Evolutionary conservation across 2,888 invertebrate species (phyloP).

Genomic region (Stenchaetothrips biformis): DNA sequence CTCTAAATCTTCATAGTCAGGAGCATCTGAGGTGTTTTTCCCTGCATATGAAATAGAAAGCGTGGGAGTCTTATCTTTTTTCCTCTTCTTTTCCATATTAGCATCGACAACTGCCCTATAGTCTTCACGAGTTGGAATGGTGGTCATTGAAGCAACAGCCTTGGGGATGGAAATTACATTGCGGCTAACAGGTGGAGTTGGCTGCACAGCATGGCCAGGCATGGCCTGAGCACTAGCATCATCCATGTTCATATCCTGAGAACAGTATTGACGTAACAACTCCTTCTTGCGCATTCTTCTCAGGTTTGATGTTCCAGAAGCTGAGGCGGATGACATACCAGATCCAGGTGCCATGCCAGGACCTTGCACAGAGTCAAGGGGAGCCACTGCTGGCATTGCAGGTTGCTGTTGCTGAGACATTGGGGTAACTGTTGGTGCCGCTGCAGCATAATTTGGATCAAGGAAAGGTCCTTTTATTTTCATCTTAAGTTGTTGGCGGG

Average conservation of each 20-base stretch:
- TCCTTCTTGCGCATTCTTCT: slow-evolving; percentile 88
- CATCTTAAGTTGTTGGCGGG: slow-evolving; percentile 79
- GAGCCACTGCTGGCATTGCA: slow-evolving; percentile 46
- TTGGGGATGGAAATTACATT: slow-evolving; percentile 79
- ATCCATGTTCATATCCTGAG: slow-evolving; percentile 81
- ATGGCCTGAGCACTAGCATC: slow-evolving; percentile 55
- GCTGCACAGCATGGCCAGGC: slow-evolving; percentile 51
- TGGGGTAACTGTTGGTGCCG: slow-evolving; percentile 45
- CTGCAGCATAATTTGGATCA: slow-evolving; percentile 64
- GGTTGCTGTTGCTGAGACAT: slow-evolving; percentile 49
- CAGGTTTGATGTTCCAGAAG: slow-evolving; percentile 66
- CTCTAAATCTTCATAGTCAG: slow-evolving; percentile 51
- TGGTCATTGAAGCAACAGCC: slow-evolving; percentile 83
- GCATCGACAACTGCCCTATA: slow-evolving; percentile 65
- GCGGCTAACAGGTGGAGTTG: slow-evolving; percentile 54
- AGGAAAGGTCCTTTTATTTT: slow-evolving; percentile 86
- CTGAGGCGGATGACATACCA: slow-evolving; percentile 42
- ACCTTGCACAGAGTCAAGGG: neutral
- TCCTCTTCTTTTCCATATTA: slow-evolving; percentile 65
- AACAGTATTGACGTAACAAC: slow-evolving; percentile 75
- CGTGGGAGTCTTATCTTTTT: slow-evolving; percentile 47
- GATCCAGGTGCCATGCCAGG: slow-evolving; percentile 29
- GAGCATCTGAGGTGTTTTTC: slow-evolving; percentile 38
- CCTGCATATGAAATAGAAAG: slow-evolving; percentile 21
- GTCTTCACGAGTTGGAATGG: slow-evolving; percentile 79